Conservation (phyloP, 2,113 vertebrate genomes). For the Varanus salvator region DNA sequence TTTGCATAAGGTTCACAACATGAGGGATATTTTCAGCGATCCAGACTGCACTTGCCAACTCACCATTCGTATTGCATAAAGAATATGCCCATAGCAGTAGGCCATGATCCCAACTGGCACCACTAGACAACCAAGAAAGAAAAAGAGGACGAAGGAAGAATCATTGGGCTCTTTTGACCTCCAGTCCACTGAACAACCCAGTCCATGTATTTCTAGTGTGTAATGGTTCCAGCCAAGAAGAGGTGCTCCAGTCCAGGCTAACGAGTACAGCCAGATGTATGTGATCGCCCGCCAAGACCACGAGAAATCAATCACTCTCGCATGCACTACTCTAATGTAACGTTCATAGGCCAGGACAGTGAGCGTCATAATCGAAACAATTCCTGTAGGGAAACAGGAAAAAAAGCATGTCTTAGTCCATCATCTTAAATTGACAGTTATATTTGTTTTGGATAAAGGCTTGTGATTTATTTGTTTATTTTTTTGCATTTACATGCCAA, state of each 20-base stretch:
- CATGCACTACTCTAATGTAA: constrained; percentile 90
- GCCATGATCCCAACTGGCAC: constrained; percentile 88
- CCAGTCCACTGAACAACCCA: constrained; percentile 92
- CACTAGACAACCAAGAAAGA: constrained; percentile 89
- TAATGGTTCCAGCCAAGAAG: constrained; percentile 95
- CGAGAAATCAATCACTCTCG: constrained; percentile 89
- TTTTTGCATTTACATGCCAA: too few relatives aligned
- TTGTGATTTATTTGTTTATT: not conserved
- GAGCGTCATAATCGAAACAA: constrained; percentile 91
- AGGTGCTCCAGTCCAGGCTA: constrained; percentile 92
- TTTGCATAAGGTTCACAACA: not conserved
- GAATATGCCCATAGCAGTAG: constrained; percentile 94
- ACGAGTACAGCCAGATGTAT: constrained; percentile 93
- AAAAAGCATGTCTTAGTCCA: not conserved
- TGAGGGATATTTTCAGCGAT: not conserved
- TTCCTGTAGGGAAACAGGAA: constrained; percentile 79
- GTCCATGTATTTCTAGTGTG: constrained; percentile 86
- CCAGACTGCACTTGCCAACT: constrained; percentile 57
- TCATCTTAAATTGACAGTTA: not conserved
- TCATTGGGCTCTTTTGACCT: constrained; percentile 88
- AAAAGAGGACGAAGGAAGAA: constrained; percentile 89
- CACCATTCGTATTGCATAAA: constrained; percentile 91
- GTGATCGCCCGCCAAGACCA: constrained; percentile 90
- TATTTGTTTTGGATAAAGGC: not conserved
- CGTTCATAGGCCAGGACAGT: constrained; percentile 90